phyloP scores from a whole-genome alignment of 2,113 vertebrate genomes.

The Montifringilla adamsi region DNA sequence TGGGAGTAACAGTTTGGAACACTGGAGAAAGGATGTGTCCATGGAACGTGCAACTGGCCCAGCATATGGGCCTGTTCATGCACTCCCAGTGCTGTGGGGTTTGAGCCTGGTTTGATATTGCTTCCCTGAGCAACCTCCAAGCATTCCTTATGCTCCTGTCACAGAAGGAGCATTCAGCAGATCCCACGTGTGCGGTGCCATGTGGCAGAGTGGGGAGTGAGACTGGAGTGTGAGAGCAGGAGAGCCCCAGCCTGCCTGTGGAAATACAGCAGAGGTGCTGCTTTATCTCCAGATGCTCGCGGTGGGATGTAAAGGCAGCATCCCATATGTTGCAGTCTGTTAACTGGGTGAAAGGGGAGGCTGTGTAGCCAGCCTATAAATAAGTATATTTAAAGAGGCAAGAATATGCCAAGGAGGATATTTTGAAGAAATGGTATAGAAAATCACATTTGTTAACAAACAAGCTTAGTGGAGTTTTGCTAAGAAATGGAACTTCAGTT shows the following conservation, averaged over 20 bases:
- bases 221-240: neutral
- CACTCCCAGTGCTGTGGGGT: neutral
- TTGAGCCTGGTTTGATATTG: neutral
- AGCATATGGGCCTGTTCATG: accelerated
- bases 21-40: neutral
- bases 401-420: neutral
- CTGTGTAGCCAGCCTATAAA: neutral
- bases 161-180: neutral
- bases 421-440: neutral
- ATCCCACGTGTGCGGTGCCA: neutral
- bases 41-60: neutral
- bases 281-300: neutral
- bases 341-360: neutral
- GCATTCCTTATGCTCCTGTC: neutral
- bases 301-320: neutral
- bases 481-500: neutral
- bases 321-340: neutral
- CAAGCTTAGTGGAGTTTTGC: neutral
- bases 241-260: neutral
- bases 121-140: neutral
- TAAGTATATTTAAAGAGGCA: neutral
- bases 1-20: accelerated
- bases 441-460: neutral
- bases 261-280: neutral
- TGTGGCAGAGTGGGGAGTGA: neutral